Percentiles rank a stretch among this genome's conserved stretches.
phyloP scores from a whole-genome alignment of 2,113 vertebrate genomes.

The Onychorhynchus coronatus region DNA sequence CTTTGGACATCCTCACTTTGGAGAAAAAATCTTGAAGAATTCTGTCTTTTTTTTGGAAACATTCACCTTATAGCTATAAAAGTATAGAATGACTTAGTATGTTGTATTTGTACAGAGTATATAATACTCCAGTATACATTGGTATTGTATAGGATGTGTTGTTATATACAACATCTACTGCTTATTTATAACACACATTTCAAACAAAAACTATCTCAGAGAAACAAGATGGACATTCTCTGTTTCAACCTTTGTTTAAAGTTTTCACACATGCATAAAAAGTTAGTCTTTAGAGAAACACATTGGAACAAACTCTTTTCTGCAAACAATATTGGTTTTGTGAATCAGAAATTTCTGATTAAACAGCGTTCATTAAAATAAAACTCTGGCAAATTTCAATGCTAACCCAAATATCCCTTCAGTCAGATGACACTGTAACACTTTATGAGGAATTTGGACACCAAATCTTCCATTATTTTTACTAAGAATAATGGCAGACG shows the following conservation, averaged over 20 bases:
- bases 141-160: background rate
- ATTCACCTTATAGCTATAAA: background rate
- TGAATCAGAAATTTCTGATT: constrained; percentile 11
- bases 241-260: background rate
- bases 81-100: background rate
- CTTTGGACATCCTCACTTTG: background rate
- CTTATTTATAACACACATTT: background rate
- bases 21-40: background rate
- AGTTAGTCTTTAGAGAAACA: background rate
- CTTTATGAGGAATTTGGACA: background rate
- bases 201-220: background rate
- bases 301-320: background rate
- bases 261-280: background rate
- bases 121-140: background rate
- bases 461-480: background rate
- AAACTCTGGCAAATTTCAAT: background rate
- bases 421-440: background rate
- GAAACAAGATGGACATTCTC: background rate
- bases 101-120: background rate
- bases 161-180: background rate
- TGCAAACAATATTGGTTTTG: background rate
- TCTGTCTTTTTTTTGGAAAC: background rate
- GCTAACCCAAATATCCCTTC: background rate
- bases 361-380: background rate
- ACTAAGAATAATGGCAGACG: background rate